These are phyloP conservation scores for Erythrolamprus reginae DNA, from an alignment of 2,113 vertebrate genomes.

Conservation along the genomic window DNA sequence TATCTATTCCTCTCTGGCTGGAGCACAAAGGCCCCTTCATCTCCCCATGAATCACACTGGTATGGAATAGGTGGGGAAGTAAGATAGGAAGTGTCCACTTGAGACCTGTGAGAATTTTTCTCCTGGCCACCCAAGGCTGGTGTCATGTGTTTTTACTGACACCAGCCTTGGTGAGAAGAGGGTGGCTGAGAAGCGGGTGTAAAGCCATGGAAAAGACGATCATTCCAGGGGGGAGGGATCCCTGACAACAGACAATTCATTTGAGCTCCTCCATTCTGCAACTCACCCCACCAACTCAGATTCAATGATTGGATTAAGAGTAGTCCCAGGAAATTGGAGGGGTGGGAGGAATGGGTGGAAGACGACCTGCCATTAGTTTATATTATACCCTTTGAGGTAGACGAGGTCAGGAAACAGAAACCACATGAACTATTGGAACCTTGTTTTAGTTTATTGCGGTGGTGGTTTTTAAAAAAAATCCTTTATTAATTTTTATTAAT, in stretches of 20 bases:
- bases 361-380: background rate
- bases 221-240: background rate
- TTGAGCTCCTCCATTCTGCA: background rate
- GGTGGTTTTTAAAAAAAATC: too few species aligned
- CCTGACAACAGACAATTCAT: background rate
- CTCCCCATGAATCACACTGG: background rate
- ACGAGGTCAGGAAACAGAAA: background rate
- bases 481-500: too few species aligned
- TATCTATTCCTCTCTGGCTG: background rate
- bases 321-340: background rate
- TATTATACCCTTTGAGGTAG: background rate
- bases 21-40: constrained; percentile 16
- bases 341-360: background rate
- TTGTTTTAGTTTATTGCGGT: too few species aligned
- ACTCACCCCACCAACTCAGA: background rate
- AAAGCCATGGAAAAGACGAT: background rate
- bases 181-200: background rate
- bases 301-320: background rate
- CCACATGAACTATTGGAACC: background rate
- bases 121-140: background rate
- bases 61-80: background rate
- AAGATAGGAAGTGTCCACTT: background rate
- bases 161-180: background rate
- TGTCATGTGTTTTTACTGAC: background rate
- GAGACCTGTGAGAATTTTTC: constrained; percentile 14